Conservation (phyloP, 2,113 vertebrate species). For the Pimephales promelas region DNA sequence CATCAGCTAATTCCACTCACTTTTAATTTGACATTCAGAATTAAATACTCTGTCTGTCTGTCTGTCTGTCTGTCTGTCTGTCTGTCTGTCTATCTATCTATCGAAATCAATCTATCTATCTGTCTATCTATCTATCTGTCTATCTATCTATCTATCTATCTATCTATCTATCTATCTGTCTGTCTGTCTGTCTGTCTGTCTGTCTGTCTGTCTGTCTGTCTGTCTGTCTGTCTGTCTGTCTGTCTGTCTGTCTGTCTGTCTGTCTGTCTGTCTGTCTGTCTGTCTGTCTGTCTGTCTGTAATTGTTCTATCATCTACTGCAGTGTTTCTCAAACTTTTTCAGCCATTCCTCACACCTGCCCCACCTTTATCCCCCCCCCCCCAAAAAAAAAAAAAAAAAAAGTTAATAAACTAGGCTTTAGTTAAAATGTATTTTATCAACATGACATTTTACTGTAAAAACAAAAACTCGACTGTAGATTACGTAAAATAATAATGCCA, state of each 20-base stretch:
- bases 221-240: no score
- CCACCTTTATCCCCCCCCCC: no score
- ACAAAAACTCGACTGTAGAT: no score
- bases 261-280: constrained; percentile 6
- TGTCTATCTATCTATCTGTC: not conserved
- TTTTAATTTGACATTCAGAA: not conserved
- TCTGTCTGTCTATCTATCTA: not conserved
- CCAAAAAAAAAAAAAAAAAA: no score
- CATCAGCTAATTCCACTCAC: not conserved
- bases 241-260: not conserved
- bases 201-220: not conserved
- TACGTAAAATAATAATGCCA: no score
- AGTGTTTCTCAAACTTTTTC: no score
- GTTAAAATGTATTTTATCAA: no score
- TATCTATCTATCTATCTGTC: not conserved
- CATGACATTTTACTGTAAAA: no score
- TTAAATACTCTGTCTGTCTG: not conserved
- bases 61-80: not conserved
- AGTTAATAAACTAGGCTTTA: no score
- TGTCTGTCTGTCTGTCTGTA: not conserved
- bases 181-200: not conserved
- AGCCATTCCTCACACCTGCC: no score
- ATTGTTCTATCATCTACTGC: no score
- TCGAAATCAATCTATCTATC: not conserved
- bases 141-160: not conserved